A percentile compares a stretch with the other conserved stretches of the same genome.
Conservation (phyloP, 2,888 invertebrate genomes). For the Ochropacha duplaris region DNA sequence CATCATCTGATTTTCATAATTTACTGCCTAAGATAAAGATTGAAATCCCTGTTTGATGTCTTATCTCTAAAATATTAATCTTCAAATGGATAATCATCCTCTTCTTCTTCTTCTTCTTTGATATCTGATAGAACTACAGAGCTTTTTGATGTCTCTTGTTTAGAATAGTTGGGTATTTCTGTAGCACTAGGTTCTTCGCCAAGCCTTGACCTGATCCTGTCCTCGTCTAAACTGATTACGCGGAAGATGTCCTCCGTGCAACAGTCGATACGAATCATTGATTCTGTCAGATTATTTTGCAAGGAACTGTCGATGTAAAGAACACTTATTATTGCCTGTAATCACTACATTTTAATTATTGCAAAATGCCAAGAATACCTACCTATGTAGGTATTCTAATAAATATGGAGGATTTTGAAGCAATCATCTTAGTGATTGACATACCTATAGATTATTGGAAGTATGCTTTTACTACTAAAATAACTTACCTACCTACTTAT, state of each 20-base stretch:
- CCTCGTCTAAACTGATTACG: slow-evolving; percentile 57
- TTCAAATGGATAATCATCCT: slow-evolving; percentile 60
- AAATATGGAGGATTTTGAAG: too few species aligned
- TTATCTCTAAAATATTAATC: neutral
- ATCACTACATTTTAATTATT: neutral
- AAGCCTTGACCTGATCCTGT: slow-evolving; percentile 47
- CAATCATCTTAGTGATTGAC: too few species aligned
- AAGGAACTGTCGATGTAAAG: slow-evolving; percentile 32
- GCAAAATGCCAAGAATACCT: too few species aligned
- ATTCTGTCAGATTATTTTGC: slow-evolving; percentile 46
- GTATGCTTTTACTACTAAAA: too few species aligned
- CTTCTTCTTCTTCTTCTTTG: slow-evolving; percentile 49
- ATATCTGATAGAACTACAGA: slow-evolving; percentile 46
- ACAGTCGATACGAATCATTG: slow-evolving; percentile 53
- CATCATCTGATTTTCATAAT: neutral
- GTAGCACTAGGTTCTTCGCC: slow-evolving; percentile 32
- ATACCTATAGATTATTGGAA: too few species aligned
- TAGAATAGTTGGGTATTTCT: slow-evolving; percentile 1
- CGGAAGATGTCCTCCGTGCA: slow-evolving; percentile 52
- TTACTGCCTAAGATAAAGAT: neutral
- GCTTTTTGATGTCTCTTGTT: neutral
- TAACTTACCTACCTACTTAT: too few species aligned
- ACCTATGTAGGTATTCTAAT: too few species aligned
- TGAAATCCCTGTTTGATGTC: neutral
- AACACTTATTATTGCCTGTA: neutral